phyloP scores from a whole-genome alignment of 2,888 invertebrate genomes.

The Erebia palarica region DNA sequence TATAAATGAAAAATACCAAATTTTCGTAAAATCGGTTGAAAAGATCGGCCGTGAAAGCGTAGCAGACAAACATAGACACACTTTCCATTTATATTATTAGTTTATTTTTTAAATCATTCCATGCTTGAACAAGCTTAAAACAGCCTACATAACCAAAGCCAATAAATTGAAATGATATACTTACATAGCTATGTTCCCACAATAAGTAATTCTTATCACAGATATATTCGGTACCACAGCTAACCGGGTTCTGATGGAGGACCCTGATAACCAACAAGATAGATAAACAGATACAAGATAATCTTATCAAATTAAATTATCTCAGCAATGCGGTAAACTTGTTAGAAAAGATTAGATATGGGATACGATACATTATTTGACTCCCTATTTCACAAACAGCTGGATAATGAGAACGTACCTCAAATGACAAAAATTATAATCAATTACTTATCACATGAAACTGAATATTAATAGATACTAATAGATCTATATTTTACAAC shows the following conservation, averaged over 20 bases:
- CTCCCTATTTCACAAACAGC: neutral
- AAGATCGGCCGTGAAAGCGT: too few species aligned
- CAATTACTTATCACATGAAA: neutral
- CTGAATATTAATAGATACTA: neutral
- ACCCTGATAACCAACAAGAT: constrained; percentile 17
- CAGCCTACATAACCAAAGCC: too few species aligned
- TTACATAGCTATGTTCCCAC: constrained; percentile 45
- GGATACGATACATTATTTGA: neutral
- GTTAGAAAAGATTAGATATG: constrained; percentile 5
- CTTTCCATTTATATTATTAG: too few species aligned
- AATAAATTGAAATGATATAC: constrained; percentile 24
- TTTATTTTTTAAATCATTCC: too few species aligned
- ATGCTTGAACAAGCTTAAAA: too few species aligned
- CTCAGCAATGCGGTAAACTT: constrained; percentile 2
- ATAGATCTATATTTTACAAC: neutral
- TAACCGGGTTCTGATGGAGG: constrained; percentile 20
- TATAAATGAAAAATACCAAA: too few species aligned
- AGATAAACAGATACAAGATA: constrained; percentile 27
- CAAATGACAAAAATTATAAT: neutral
- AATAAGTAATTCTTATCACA: constrained; percentile 23
- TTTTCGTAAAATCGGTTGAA: too few species aligned
- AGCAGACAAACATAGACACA: too few species aligned
- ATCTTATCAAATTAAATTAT: constrained; percentile 23
- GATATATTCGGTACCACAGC: constrained; percentile 23
- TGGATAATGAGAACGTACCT: neutral